Evolutionary conservation across 2,888 invertebrate species (phyloP), one percentile per base, ranked within the genome.

Genomic region (Caenorhabditis afra): DNA sequence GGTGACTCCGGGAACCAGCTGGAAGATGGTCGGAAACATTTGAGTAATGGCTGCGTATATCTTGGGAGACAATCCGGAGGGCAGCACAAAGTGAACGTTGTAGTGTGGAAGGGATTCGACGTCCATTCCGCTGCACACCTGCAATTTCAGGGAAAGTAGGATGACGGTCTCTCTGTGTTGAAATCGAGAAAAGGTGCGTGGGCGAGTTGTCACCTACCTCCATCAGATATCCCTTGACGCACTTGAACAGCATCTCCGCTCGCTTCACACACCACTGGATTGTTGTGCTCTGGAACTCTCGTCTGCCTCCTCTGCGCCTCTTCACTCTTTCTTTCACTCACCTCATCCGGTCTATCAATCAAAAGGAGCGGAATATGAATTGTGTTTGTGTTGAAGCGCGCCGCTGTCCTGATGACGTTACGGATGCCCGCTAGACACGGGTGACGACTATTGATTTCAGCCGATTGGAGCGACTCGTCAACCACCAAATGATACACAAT

Each of bases 161-260:
- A 11, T 11, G 39, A 53, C 7, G 7, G 29, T 29, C 4, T 5
- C 7, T 29, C 4, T 5, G 29, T 7, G 7, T 29, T 29, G 29
- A 29, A 29, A 29, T 29, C 29, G 7, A 29, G 16, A 37, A 18
- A 37, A 20, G 1, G 39, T 3, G n/a, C 11, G 14, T n/a, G 23
- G 37, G 41, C 1, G 47, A 44, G 20, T 16, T 22, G 8, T 37
- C 10, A 41, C 52, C n/a, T 39, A 71, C 65, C 74, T 78, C 78
- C 78, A 99, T 96, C 95, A 99, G 95, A 91, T 98, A 99, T 3
- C 99, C 99, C 92, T 99, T 99, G 64, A 97, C 95, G 92, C 99
- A 99, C 92, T 99, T 99, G 90, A 97, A 96, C 75, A 99, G 95
- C 82, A 99, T 92, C 92, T 99, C 99, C 0, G 98, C 97, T 87